These are phyloP conservation scores for Ips typographus DNA, from an alignment of 1,140 invertebrate species.

Conservation along the genomic window DNA sequence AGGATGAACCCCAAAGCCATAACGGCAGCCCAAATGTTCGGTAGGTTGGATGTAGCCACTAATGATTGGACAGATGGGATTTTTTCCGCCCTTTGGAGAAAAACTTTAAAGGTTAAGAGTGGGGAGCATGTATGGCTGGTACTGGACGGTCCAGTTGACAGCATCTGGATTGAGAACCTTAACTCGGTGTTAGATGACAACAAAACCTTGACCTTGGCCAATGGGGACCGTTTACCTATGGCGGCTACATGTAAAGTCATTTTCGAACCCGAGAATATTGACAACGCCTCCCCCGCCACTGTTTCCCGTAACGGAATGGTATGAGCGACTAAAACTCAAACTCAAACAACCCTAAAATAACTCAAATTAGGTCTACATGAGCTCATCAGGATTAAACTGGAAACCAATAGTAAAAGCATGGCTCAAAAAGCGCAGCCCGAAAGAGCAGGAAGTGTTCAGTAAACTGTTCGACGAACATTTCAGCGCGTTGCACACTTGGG, in stretches of 20 bases:
- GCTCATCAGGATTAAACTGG: conserved; percentile 91
- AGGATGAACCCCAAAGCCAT: conserved; percentile 98
- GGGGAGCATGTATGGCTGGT: conserved; percentile 88
- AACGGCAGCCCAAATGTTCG: conserved; percentile 97
- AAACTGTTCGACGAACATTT: conserved; percentile 82
- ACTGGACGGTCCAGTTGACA: conserved; percentile 92
- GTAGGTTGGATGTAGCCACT: conserved; percentile 90
- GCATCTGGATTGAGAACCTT: conserved; percentile 97
- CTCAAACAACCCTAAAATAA: neutral
- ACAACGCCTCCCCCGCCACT: conserved; percentile 94
- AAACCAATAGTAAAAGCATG: conserved; percentile 79
- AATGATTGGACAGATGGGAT: conserved; percentile 99
- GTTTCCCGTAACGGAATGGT: conserved; percentile 95
- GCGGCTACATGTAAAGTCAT: conserved; percentile 91
- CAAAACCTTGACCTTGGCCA: conserved; percentile 89
- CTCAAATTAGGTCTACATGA: conserved; percentile 77
- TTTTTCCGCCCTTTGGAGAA: conserved; percentile 94
- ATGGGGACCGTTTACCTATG: conserved; percentile 92
- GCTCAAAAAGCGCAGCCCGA: conserved; percentile 72
- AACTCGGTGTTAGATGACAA: conserved; percentile 96
- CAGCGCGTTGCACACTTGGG: conserved; percentile 74
- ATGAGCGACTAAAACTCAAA: neutral
- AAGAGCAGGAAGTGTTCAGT: conserved; percentile 75
- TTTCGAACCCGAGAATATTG: conserved; percentile 95
- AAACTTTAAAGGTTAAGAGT: conserved; percentile 87